These are phyloP conservation scores for Liparis tanakae DNA, from an alignment of 2,797 vertebrate species.

Conservation along the genomic window DNA sequence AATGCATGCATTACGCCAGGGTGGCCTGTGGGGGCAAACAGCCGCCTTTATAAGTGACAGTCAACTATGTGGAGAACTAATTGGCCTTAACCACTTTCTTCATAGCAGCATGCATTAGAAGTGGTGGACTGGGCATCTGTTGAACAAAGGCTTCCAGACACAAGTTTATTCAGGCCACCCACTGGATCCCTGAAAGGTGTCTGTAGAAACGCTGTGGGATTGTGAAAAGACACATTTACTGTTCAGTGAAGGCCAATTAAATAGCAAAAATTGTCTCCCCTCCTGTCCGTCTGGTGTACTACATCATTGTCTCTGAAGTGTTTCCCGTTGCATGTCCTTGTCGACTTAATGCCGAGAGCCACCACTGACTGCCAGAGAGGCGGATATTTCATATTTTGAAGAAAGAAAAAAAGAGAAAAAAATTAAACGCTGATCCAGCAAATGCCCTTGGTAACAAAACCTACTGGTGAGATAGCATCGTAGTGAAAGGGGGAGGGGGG, in stretches of 20 bases:
- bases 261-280: slow-evolving; percentile 22
- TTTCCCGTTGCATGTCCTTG: slow-evolving; percentile 47
- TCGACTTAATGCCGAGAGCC: slow-evolving; percentile 42
- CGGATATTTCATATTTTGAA: slow-evolving; percentile 39
- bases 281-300: slow-evolving; percentile 4
- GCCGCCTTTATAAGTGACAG: slow-evolving; percentile 28
- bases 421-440: slow-evolving; percentile 57
- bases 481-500: slow-evolving; percentile 12
- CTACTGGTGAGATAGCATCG: slow-evolving; percentile 62
- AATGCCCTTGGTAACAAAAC: slow-evolving; percentile 70
- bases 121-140: slow-evolving; percentile 7
- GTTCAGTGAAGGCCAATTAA: slow-evolving; percentile 55
- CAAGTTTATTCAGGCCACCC: slow-evolving; percentile 1
- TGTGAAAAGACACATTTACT: slow-evolving; percentile 37
- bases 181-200: slow-evolving; percentile 25
- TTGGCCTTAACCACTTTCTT: slow-evolving; percentile 25
- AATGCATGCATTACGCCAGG: slow-evolving; percentile 40
- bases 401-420: neutral
- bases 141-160: slow-evolving; percentile 26
- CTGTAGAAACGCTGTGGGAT: slow-evolving; percentile 5
- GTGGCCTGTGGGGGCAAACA: neutral
- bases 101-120: slow-evolving; percentile 15
- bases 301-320: slow-evolving; percentile 31
- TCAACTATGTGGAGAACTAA: slow-evolving; percentile 20
- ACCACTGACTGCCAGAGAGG: slow-evolving; percentile 14